Evolutionary conservation across 2,113 vertebrate species (phyloP).

Genomic region (Campylorhamphus procurvoides): DNA sequence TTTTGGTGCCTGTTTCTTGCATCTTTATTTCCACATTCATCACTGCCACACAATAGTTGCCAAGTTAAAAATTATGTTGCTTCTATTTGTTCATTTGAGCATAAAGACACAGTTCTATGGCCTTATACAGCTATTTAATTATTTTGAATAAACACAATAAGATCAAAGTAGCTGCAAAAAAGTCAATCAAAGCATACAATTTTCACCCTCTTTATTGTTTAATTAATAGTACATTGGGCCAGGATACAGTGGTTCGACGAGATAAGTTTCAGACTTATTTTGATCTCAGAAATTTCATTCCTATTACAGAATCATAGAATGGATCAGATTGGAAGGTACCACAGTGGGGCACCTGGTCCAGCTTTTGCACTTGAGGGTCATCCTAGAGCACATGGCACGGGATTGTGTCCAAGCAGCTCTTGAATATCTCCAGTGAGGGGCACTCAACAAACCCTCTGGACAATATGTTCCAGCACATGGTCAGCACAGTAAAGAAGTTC

Average conservation of each 20-base stretch:
- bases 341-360: not conserved
- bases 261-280: not conserved
- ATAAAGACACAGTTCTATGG: not conserved
- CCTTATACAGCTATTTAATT: conserved; percentile 9
- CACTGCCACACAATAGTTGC: not conserved
- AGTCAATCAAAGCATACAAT: not conserved
- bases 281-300: not conserved
- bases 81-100: conserved; percentile 27
- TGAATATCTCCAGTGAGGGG: not conserved
- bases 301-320: not conserved
- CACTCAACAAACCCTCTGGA: not conserved
- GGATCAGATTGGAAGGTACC: not conserved
- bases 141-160: not conserved
- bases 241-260: not conserved
- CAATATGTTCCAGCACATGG: not conserved
- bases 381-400: not conserved
- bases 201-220: not conserved
- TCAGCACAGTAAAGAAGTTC: not conserved
- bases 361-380: not conserved
- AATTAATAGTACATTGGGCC: not conserved
- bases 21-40: conserved; percentile 25
- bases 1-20: not conserved
- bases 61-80: not conserved
- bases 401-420: not conserved
- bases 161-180: not conserved